Evolutionary conservation across 2,888 invertebrate species (phyloP), one percentile per base, ranked within the genome.

Genomic region (Metalampra italica): DNA sequence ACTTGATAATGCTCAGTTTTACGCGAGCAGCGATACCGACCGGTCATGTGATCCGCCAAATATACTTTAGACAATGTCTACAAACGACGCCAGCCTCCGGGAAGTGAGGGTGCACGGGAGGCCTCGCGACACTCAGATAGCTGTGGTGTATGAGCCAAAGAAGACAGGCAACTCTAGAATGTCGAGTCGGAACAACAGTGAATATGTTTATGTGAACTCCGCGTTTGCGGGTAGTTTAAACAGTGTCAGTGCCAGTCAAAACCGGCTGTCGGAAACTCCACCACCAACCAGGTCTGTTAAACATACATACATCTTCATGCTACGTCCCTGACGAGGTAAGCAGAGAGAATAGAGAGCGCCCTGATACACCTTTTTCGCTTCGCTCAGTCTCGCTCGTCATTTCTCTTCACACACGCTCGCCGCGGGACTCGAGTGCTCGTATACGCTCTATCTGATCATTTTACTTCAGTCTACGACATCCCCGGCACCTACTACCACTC

Each of bases 161-260:
- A 32, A 11, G 8, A n/a, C 36, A n/a, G 36, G 9, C 11, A n/a
- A n/a, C 1, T n/a, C 36, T n/a, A 46, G 60, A 49, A 43, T 62
- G 39, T 49, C 68, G n/a, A 56, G 52, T 12, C 32, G 32, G n/a
- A 65, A 60, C 40, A 67, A 61, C 9, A 67, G 53, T 52, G 73
- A 82, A 5, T 83, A 70, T 65, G 80, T 76, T 46, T 88, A 80
- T 57, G 78, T 79, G 60, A 88, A 88, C 51, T 54, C 65, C 1
- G 85, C 76, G 0, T 88, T 69, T 57, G 75, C 72, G 0, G 85
- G 83, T 9, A 86, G 83, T 62, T 56, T 70, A 14, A 62, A 60
- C 38, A 75, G 60, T 69, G 64, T 85, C 0, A 70, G 57, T 9
- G 13, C 8, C 7, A 45, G 9, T 5, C 22, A 22, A 5, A 22